Base-by-base conservation (phyloP, 1,140 invertebrate genomes). In the Nylanderia fulva region DNA sequence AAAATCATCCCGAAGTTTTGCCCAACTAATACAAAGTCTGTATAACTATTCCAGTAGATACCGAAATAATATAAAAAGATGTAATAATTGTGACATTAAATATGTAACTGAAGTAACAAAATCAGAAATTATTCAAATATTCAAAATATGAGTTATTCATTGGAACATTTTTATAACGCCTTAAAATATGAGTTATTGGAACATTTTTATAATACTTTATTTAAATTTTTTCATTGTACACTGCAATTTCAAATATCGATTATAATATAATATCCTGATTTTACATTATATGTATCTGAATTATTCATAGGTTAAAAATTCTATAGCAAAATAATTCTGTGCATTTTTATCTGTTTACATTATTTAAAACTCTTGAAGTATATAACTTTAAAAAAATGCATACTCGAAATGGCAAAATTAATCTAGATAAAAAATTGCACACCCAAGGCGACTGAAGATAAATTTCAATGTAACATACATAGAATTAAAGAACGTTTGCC, bases 401-500 rank as follows among this genome's bases (percentile, higher is more conserved):
- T 27, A 33, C n/a, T 8, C 9, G 21, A 75, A 8, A 1, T 29
- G 8, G 21, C 60, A 48, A 64, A 24, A 36, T 52, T 8, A 24
- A 21, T 24, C 1, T n/a, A 7, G 18, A 13, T 61, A 52, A 33
- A 48, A 52, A 48, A 24, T 61, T 0, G 2, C 39, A 11, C 7
- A 33, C 18, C 6, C 2, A 61, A 63, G 27, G 7, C 13, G 27
- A 77, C 24, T 13, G 11, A n/a, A 45, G 15, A 52, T 77, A 77
- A 77, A 77, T 33, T 5, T 33, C 18, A 29, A 77, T 64, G 13
- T 13, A 36, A 42, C 15, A 66, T 77, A 66, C 36, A 42, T 52
- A n/a, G 60, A 66, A 66, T 66, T 36, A 66, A 77, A 66, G 60
- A 77, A 7, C 8, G 4, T 52, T 66, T 27, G 39, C 36, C 39